These are phyloP conservation scores for Panthera uncia DNA, from an alignment of 2,113 vertebrate species.

Conservation along the genomic window DNA sequence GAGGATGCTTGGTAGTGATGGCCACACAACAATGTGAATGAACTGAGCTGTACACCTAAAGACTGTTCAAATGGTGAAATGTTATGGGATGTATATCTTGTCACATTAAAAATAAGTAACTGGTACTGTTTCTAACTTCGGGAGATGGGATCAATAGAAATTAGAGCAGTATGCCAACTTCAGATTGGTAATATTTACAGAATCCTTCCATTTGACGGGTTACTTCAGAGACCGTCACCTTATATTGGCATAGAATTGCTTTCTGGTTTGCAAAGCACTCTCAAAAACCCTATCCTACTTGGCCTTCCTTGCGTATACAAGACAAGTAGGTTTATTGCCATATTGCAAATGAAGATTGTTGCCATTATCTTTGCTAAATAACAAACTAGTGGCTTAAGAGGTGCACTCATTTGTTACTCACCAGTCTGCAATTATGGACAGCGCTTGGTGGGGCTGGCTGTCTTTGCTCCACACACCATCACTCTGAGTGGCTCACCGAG, in stretches of 20 bases:
- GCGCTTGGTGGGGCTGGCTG: background rate
- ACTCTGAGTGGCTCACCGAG: background rate
- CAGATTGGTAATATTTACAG: background rate
- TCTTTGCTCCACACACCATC: background rate
- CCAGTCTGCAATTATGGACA: background rate
- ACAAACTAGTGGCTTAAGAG: background rate
- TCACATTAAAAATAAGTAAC: background rate
- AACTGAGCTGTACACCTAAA: background rate
- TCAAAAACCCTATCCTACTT: background rate
- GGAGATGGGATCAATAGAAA: background rate
- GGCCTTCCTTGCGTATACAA: background rate
- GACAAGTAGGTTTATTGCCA: background rate
- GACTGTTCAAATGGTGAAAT: background rate
- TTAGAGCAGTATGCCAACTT: background rate
- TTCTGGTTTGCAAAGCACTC: background rate
- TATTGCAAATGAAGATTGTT: background rate
- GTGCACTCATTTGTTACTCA: background rate
- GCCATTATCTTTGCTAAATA: background rate
- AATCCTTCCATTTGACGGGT: background rate
- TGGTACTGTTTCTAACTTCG: conserved; percentile 4
- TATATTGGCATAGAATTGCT: background rate
- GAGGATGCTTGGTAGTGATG: background rate
- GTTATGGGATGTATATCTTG: background rate
- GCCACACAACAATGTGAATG: background rate
- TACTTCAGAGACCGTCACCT: background rate